Evolutionary conservation across 2,888 invertebrate species (phyloP), one percentile per base, ranked within the genome.

Genomic region (Eurytoma californica): DNA sequence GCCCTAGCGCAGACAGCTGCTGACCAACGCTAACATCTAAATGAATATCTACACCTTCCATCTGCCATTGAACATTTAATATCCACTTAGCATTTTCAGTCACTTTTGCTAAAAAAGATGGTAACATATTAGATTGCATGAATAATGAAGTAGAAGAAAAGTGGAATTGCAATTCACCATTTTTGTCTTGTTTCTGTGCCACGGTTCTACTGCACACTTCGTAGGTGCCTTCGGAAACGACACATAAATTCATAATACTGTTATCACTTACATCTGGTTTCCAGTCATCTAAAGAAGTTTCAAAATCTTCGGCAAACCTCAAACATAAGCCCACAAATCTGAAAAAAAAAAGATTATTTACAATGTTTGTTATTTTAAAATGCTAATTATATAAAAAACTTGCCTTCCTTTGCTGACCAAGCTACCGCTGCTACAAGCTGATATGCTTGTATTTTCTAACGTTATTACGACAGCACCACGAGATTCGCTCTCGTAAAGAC

Each of bases 21-120:
- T 98, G 98, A 72, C 99, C 99, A 61, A 99, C 97, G 89, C 96
- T 97, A 0, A 97, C 97, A 90, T 98, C 98, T 76, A 98, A 91
- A 89, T 98, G 97, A 83, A 98, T 97, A 87, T 98, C 98, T 12
- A 98, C 97, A 69, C 99, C 99, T 90, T 98, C 97, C 99, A 99
- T 99, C 91, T 98, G 96, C 98, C 99, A 99, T 83, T 97, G 96
- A 0, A 99, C 98, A 91, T 98, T 98, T 78, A 99, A 92, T 87
- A 98, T 94, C 99, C 99, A 99, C 89, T 99, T 98, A 3, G 99
- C 98, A 90, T 98, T 97, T 90, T 97, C 97, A 93, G 89, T 79
- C 88, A 88, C 81, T 39, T 75, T 72, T 24, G 63, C 72, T 80
- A 18, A n/a, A 39, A 57, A 55, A 39, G 20, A 24, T 13, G 39